These are phyloP conservation scores for Himalopsyche tibetana DNA, from an alignment of 2,888 invertebrate species.

Conservation along the genomic window DNA sequence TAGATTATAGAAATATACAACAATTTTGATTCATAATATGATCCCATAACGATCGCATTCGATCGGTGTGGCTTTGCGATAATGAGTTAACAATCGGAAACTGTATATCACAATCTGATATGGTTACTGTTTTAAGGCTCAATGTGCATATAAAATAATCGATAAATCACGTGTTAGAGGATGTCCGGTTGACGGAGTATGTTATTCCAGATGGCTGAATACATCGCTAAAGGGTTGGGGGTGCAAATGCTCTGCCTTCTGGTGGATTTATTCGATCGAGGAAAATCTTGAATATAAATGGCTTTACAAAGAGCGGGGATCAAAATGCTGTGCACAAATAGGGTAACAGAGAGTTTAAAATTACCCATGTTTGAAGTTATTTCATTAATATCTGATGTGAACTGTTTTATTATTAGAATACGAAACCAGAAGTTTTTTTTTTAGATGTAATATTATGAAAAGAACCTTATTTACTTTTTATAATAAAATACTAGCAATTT, in stretches of 20 bases:
- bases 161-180: conserved; percentile 58
- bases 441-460: no score
- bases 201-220: conserved; percentile 57
- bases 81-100: conserved; percentile 30
- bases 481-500: no score
- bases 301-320: conserved; percentile 53
- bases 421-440: no score
- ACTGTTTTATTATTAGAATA: neutral
- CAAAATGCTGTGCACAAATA: conserved; percentile 50
- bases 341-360: neutral
- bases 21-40: no score
- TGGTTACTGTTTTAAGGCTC: neutral
- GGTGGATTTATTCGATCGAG: conserved; percentile 33
- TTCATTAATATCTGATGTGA: neutral
- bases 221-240: conserved; percentile 45
- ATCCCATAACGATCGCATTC: neutral
- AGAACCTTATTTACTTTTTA: no score
- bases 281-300: conserved; percentile 60
- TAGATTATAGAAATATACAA: no score
- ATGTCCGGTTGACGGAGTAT: conserved; percentile 60
- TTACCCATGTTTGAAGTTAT: neutral
- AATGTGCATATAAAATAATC: conserved; percentile 44
- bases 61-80: neutral
- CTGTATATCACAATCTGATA: neutral
- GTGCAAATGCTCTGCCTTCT: conserved; percentile 42